Base-by-base conservation (phyloP, 2,797 vertebrate genomes). In the Sebastes baramenuke region DNA sequence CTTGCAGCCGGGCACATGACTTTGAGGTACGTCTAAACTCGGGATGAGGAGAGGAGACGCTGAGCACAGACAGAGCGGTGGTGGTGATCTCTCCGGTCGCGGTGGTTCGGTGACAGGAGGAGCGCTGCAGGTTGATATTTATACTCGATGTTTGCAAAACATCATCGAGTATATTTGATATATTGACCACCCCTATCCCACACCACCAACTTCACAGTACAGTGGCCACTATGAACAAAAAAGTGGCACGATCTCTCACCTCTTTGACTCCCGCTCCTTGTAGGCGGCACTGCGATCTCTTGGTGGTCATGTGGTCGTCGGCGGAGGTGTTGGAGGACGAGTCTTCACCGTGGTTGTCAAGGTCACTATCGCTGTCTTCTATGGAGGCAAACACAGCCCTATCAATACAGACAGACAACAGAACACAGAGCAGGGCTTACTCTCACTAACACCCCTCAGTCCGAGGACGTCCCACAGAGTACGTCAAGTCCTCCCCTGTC, bases 301-400 rank as follows among this genome's bases (percentile, higher is more conserved):
- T 95, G 87, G 93, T 91, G 80, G 85, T 91, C 95, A 96, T 96
- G 89, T 92, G 95, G 94, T 96, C 95, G 85, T 96, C 96, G 6
- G 88, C 89, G 0, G 95, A 96, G 77, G 93, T 91, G 92, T 95
- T 96, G 72, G 95, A 97, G 69, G 94, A 95, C 5, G 93, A 94
- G 92, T 97, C 95, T 87, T 96, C 96, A 7, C 94, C 94, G 83
- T 92, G 94, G 93, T 95, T 94, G 91, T 96, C 95, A 11, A 79
- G 93, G 85, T 97, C 96, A 36, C 96, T 96, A 89, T 96, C 96
- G 7, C 96, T 96, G 84, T 96, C 96, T 87, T 96, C 96, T 96
- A 94, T 82, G 89, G 91, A 89, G 89, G 93, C 87, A 93, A 93
- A 93, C 93, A 95, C 89, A 94, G 87, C 88, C 92, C 90, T 93